Evolutionary conservation across 2,888 invertebrate species (phyloP), one percentile per base, ranked within the genome.

Genomic region (Drosophila tripunctata): DNA sequence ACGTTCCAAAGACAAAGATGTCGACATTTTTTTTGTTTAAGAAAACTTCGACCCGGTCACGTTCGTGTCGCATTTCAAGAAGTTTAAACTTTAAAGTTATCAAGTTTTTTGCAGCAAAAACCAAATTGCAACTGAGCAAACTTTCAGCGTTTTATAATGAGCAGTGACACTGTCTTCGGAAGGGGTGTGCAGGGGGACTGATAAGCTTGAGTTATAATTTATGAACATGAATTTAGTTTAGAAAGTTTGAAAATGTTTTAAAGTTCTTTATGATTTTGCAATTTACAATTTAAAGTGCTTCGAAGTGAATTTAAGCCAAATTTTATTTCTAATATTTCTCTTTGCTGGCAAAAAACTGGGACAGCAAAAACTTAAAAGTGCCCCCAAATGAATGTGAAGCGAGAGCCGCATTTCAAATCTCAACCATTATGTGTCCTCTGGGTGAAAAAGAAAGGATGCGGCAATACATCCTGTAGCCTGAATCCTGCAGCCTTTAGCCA

Each of bases 381-480:
- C 7, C 35, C 33, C 6, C 40, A 45, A 27, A 36, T 36, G 14
- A 36, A 45, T 31, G 47, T 4, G 21, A 21, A 30, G 35, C 21
- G 2, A 45, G 38, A 47, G 38, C 51, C 21, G 21, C 45, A 72
- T 45, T 52, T 83, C 44, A 65, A 84, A 81, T 85, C 82, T 74
- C 70, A 47, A 60, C 56, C 65, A 69, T 82, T 73, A 81, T 85
- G 70, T 56, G 79, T 82, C 85, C 68, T 75, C 43, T n/a, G 78
- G 67, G 75, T 40, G 27, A 38, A n/a, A n/a, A n/a, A n/a, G n/a
- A 33, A 56, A 12, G 65, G 66, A 61, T 67, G 63, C 63, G 64
- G 60, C 66, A 75, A 51, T 64, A 61, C 64, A 75, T 74, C 67
- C 82, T 78, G 67, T n/a, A n/a, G 27, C 27, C 27, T 27, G 27